Evolutionary conservation across 1,140 invertebrate species (phyloP).

Genomic region (Eciton burchellii): DNA sequence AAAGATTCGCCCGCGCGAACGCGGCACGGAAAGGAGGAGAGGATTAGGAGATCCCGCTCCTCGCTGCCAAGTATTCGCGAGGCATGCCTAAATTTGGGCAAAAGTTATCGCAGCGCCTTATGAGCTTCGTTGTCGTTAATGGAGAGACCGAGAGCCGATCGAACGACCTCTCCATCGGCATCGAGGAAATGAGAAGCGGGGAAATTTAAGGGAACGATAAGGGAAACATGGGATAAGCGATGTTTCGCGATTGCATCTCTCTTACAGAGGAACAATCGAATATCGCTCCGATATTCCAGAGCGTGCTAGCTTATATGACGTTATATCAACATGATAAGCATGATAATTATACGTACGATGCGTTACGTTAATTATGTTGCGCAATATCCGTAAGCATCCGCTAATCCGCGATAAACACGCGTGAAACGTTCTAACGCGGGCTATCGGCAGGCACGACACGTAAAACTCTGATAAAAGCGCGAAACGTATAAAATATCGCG

Average conservation of each 20-base stretch:
- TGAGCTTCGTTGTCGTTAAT: constrained; percentile 68
- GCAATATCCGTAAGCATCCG: not conserved
- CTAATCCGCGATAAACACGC: not conserved
- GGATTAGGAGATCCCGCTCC: constrained; percentile 54
- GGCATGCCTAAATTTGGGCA: constrained; percentile 56
- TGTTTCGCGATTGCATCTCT: constrained; percentile 23
- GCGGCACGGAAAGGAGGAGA: constrained; percentile 8
- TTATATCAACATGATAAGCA: not conserved
- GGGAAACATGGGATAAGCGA: constrained; percentile 2
- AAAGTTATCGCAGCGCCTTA: constrained; percentile 57
- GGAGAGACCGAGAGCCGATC: constrained; percentile 63
- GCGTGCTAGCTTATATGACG: not conserved
- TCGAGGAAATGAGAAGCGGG: constrained; percentile 55
- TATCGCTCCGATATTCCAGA: not conserved
- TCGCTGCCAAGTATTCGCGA: constrained; percentile 39
- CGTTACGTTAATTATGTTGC: not conserved
- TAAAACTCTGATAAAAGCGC: constrained; percentile 21
- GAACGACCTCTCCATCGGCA: constrained; percentile 60
- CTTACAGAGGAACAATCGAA: constrained; percentile 18
- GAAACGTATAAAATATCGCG: constrained; percentile 22
- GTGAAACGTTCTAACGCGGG: not conserved
- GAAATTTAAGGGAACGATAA: not conserved
- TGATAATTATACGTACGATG: too few relatives aligned
- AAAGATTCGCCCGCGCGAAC: constrained; percentile 55
- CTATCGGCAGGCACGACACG: not conserved